Percentiles rank a stretch among this genome's conserved stretches.
Conservation (phyloP, 2,113 vertebrate genomes). For the Anoura caudifer region DNA sequence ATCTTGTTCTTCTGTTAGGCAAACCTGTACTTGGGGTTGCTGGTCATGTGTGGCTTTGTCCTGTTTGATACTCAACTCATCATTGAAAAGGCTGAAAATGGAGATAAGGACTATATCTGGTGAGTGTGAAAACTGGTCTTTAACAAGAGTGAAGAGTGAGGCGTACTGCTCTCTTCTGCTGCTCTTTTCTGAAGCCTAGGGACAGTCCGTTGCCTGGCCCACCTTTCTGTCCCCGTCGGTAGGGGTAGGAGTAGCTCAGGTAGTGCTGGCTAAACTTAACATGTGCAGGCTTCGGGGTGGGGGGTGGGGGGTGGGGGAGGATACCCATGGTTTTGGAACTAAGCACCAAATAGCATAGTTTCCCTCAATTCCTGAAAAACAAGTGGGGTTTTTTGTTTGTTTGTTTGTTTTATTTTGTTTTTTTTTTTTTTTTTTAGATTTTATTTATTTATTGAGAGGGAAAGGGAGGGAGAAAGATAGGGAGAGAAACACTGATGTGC, state of each 20-base stretch:
- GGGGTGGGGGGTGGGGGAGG: neutral
- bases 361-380: neutral
- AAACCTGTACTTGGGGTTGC: constrained; percentile 92
- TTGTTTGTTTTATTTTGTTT: no score
- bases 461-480: no score
- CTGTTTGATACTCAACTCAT: constrained; percentile 99
- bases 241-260: neutral
- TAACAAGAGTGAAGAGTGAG: neutral
- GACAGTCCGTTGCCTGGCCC: neutral
- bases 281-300: neutral
- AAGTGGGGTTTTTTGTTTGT: no score
- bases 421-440: no score
- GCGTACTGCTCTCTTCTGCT: neutral
- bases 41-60: constrained; percentile 96
- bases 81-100: constrained; percentile 96
- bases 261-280: neutral
- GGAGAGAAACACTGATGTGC: no score
- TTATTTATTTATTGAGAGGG: no score
- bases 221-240: neutral
- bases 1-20: constrained; percentile 77
- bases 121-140: constrained; percentile 75
- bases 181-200: neutral
- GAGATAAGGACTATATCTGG: constrained; percentile 99
- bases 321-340: neutral
- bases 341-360: neutral